Percentiles rank a stretch among this genome's conserved stretches.
phyloP scores from a whole-genome alignment of 1,140 invertebrate genomes.

The Pararge aegeria region DNA sequence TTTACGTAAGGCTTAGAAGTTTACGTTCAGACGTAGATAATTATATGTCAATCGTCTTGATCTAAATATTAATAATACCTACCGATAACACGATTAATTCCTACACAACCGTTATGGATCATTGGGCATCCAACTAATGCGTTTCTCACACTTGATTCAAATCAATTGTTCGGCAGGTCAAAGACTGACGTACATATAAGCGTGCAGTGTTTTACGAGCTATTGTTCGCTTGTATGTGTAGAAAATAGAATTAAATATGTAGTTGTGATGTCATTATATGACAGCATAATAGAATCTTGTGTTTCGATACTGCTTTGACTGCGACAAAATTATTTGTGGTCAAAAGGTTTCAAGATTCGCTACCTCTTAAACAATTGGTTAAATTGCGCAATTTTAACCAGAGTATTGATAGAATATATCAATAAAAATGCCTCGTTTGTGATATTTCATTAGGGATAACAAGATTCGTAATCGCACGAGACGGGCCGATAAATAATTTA shows the following conservation, averaged over 20 bases:
- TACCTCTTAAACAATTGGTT: too few relatives aligned
- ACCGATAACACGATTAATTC: not conserved
- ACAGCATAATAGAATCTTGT: not conserved
- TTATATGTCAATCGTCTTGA: not conserved
- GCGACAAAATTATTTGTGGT: too few relatives aligned
- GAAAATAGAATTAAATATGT: conserved; percentile 16
- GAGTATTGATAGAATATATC: too few relatives aligned
- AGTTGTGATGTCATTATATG: not conserved
- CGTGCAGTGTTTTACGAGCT: conserved; percentile 26
- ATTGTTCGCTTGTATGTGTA: conserved; percentile 21
- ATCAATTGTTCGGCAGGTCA: conserved; percentile 21
- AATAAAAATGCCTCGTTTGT: too few relatives aligned
- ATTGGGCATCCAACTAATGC: conserved; percentile 2
- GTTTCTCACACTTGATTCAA: conserved; percentile 16
- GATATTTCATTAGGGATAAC: too few relatives aligned
- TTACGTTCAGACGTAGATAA: not conserved
- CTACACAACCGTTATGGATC: conserved; percentile 5
- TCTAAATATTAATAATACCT: not conserved
- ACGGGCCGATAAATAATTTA: too few relatives aligned
- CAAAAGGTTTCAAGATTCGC: too few relatives aligned
- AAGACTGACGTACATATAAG: conserved; percentile 1
- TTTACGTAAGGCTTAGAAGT: too few relatives aligned
- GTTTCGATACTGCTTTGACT: not conserved
- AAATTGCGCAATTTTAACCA: too few relatives aligned
- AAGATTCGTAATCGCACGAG: too few relatives aligned